Evolutionary conservation across 30 jellyfish, hydroid and myxozoan species (phyloP).

Genomic region (Calvadosia cruxmelitensis): DNA sequence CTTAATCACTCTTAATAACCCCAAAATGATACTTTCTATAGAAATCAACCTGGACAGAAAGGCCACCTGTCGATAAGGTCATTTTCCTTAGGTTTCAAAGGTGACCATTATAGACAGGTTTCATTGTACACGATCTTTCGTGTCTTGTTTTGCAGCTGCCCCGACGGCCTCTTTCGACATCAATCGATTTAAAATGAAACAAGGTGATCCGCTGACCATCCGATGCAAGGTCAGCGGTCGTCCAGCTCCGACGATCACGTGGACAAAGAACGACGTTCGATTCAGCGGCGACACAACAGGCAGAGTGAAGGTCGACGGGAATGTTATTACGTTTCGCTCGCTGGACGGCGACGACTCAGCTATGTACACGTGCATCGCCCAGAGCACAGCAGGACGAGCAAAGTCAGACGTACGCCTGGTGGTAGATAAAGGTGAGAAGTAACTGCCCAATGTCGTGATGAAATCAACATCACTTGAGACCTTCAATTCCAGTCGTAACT

Average conservation of each 20-base stretch:
- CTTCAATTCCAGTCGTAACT: no score
- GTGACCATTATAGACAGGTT: no score
- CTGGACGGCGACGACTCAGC: slow-evolving; percentile 46
- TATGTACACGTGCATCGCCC: slow-evolving; percentile 36
- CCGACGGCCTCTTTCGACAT: slow-evolving; percentile 32
- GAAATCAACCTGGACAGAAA: no score
- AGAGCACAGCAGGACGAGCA: slow-evolving; percentile 25
- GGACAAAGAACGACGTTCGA: slow-evolving; percentile 31
- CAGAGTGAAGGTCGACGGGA: slow-evolving; percentile 25
- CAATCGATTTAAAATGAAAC: slow-evolving; percentile 11
- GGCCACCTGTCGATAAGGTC: no score
- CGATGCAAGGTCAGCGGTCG: slow-evolving; percentile 30
- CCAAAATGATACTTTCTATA: no score
- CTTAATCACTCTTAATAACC: no score
- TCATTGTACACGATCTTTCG: neutral
- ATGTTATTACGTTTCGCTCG: slow-evolving; percentile 10
- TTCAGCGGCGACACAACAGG: slow-evolving; percentile 28
- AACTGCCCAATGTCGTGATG: no score
- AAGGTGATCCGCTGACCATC: slow-evolving; percentile 43
- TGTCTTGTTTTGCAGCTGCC: slow-evolving; percentile 16
- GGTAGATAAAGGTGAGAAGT: slow-evolving; percentile 38
- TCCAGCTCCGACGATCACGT: slow-evolving; percentile 25
- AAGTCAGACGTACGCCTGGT: slow-evolving; percentile 6
- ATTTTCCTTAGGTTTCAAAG: no score
- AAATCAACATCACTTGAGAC: no score